Base-by-base conservation (phyloP, 2,888 invertebrate species). In the Conistra vaccinii region DNA sequence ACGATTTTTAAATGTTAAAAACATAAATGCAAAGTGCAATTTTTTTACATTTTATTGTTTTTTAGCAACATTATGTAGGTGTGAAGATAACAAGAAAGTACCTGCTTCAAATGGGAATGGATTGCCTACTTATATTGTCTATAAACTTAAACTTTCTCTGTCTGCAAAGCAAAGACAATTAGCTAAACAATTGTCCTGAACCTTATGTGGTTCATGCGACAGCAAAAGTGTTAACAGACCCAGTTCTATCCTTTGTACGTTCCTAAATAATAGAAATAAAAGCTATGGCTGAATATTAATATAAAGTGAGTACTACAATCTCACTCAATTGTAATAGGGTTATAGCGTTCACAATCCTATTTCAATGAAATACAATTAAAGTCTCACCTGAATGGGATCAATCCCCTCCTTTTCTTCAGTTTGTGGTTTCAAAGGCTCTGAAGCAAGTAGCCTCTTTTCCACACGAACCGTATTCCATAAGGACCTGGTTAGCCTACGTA, bases 371-470 rank as follows among this genome's bases (percentile, higher is more conserved):
- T 14, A 29, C 17, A 39, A 35, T 32, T 67, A 1, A 60, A 7
- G 2, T 26, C 71, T 75, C 88, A 96, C 96, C 93, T 96, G 96
- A 26, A 87, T 67, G 62, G 93, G 90, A 68, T 96, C 96, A 61
- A 95, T 87, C 57, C 90, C 89, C 72, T 96, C 94, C 29, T 87
- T 89, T 45, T 90, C 89, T 55, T 90, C 91, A 35, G 91, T 88
- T 67, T 91, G 90, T 20, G 95, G 93, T 81, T 94, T 95, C 3
- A 87, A 76, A 32, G 95, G 93, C 55, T 96, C 94, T 0, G 96
- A 92, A 6, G 95, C 92, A n/a, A 96, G 84, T 42, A 92, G 91
- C 74, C 96, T 92, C 69, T 89, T 93, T 77, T 95, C 93, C 60
- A 93, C 68, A 7, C 90, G 87, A 32, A 94, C 83, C 3, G 92